A percentile compares a stretch with the other conserved stretches of the same genome.
Conservation (phyloP, 2,888 invertebrate genomes). For the Tribolium freemani region DNA sequence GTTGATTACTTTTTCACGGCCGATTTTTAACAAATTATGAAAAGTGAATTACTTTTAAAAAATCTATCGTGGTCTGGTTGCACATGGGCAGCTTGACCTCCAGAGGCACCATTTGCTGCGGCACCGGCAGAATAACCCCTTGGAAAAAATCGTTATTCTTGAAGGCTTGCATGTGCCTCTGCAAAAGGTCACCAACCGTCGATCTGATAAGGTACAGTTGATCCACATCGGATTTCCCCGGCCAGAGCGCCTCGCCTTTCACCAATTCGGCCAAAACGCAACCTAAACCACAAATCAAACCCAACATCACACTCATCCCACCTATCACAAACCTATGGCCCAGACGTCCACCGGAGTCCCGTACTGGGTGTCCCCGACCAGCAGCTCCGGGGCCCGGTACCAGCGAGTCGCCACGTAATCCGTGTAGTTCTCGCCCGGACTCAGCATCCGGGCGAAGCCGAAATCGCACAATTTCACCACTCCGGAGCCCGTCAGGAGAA, state of each 20-base stretch:
- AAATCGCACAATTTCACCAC: slow-evolving; percentile 98
- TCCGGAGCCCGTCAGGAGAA: slow-evolving; percentile 91
- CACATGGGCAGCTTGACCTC: slow-evolving; percentile 88
- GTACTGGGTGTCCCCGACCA: slow-evolving; percentile 96
- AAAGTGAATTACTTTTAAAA: slow-evolving; percentile 77
- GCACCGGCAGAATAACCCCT: slow-evolving; percentile 93
- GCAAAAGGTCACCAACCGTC: slow-evolving; percentile 93
- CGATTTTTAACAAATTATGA: too few relatives aligned
- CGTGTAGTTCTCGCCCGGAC: slow-evolving; percentile 98
- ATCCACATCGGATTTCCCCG: slow-evolving; percentile 98
- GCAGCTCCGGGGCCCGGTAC: slow-evolving; percentile 97
- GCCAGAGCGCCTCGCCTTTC: slow-evolving; percentile 95
- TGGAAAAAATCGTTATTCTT: slow-evolving; percentile 93
- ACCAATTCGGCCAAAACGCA: slow-evolving; percentile 91
- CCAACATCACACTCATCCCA: background rate
- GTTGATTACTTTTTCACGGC: too few relatives aligned
- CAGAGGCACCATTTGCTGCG: slow-evolving; percentile 86
- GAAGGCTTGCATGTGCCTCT: slow-evolving; percentile 96
- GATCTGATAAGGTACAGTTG: slow-evolving; percentile 96
- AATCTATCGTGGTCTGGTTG: slow-evolving; percentile 82
- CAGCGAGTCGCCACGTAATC: slow-evolving; percentile 99
- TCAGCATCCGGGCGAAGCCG: slow-evolving; percentile 97
- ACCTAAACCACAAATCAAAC: slow-evolving; percentile 68
- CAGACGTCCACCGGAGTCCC: slow-evolving; percentile 96
- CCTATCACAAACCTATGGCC: slow-evolving; percentile 84